A percentile compares a stretch with the other conserved stretches of the same genome.
These are phyloP conservation scores for Aulostomus chinensis DNA, from an alignment of 2,797 vertebrate genomes.

Conservation along the genomic window DNA sequence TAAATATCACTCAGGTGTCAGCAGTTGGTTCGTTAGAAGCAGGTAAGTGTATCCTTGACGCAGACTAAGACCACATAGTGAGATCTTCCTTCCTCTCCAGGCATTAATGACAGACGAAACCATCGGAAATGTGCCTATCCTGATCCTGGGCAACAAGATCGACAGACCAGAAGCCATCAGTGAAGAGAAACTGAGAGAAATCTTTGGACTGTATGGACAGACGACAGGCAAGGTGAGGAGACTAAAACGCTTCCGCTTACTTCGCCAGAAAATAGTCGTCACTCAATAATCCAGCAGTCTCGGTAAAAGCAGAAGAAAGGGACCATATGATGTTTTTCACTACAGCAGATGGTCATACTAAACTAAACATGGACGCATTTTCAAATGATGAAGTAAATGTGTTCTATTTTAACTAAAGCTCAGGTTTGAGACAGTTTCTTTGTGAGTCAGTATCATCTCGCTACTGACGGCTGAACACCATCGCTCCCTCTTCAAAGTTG, in stretches of 20 bases:
- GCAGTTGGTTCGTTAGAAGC: neutral
- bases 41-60: neutral
- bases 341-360: no score
- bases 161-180: constrained; percentile 96
- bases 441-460: no score
- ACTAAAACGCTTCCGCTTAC: neutral
- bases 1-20: neutral
- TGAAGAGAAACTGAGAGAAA: constrained; percentile 91
- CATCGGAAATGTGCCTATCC: constrained; percentile 95
- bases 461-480: no score
- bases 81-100: constrained; percentile 58
- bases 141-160: constrained; percentile 98
- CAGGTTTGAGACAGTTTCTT: no score
- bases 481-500: no score
- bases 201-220: constrained; percentile 93
- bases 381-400: no score
- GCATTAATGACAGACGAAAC: constrained; percentile 98
- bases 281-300: no score
- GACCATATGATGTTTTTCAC: no score
- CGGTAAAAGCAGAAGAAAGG: no score
- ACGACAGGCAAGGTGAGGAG: constrained; percentile 93
- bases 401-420: no score
- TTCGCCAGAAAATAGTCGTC: no score
- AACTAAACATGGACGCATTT: no score
- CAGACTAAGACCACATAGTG: neutral